These are phyloP conservation scores for Bombus vancouverensis DNA, from an alignment of 1,140 invertebrate species.

Conservation along the genomic window DNA sequence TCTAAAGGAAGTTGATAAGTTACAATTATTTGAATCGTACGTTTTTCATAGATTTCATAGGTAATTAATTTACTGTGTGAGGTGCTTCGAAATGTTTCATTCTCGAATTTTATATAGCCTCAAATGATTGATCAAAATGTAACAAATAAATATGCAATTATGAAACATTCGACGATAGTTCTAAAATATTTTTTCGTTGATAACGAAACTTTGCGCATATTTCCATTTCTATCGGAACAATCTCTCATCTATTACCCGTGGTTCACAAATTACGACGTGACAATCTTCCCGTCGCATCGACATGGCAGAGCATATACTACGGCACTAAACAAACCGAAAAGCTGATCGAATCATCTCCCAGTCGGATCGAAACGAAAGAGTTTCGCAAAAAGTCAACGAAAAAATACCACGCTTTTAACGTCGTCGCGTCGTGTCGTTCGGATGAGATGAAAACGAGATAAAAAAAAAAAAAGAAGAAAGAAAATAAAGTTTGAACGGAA, in stretches of 20 bases:
- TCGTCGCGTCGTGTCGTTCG: not conserved
- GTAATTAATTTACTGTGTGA: not conserved
- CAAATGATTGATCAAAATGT: too few species aligned
- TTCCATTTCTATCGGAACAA: not conserved
- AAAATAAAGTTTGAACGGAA: constrained; percentile 34
- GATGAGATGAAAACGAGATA: not conserved
- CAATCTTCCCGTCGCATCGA: not conserved
- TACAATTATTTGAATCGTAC: not conserved
- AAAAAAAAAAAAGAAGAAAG: not conserved
- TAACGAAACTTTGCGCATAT: not conserved
- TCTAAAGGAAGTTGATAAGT: not conserved
- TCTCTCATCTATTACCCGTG: not conserved
- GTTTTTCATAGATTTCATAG: not conserved
- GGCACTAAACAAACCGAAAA: too few species aligned
- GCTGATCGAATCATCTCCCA: not conserved
- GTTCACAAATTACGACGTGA: not conserved
- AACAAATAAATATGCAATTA: too few species aligned
- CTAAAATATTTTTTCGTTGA: not conserved
- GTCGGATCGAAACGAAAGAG: not conserved
- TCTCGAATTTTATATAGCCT: not conserved
- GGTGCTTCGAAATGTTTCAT: not conserved
- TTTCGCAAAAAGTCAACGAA: not conserved
- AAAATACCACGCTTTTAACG: not conserved
- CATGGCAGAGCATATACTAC: not conserved
- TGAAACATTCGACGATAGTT: too few species aligned